Evolutionary conservation across 2,797 vertebrate species (phyloP).

Genomic region (Cyprinodon diabolis): DNA sequence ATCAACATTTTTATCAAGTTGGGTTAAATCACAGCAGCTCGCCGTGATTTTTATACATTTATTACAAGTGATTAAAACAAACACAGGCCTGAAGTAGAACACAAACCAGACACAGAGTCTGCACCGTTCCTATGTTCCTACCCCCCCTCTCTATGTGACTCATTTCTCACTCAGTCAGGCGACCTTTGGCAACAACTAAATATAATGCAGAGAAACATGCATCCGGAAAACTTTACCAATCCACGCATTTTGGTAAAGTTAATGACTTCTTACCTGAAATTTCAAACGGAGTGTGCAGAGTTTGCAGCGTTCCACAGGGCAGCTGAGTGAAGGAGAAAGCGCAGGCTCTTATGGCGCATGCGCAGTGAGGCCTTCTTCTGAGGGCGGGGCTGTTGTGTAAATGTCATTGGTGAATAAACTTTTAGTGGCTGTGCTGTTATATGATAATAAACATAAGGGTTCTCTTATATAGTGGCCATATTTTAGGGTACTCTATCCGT

Average conservation of each 20-base stretch:
- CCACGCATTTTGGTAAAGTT: neutral
- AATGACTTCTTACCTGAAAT: constrained; percentile 66
- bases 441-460: neutral
- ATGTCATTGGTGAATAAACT: constrained; percentile 33
- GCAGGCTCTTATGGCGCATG: constrained; percentile 59
- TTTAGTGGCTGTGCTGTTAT: neutral
- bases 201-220: neutral
- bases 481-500: neutral
- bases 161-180: constrained; percentile 19
- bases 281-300: constrained; percentile 35
- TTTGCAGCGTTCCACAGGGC: constrained; percentile 37
- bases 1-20: neutral
- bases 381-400: constrained; percentile 59
- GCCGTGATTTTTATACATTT: neutral
- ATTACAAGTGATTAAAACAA: neutral
- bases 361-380: constrained; percentile 44
- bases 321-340: constrained; percentile 76
- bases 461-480: neutral
- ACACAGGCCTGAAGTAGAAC: constrained; percentile 34
- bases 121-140: constrained; percentile 10
- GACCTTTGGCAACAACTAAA: constrained; percentile 14
- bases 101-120: constrained; percentile 23
- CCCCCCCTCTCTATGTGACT: constrained; percentile 28
- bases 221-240: neutral
- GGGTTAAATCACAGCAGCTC: neutral